A percentile compares a stretch with the other conserved stretches of the same genome.
Evolutionary conservation across 2,888 invertebrate genomes (phyloP).

Genomic region (Pristionchus maxplancki): DNA sequence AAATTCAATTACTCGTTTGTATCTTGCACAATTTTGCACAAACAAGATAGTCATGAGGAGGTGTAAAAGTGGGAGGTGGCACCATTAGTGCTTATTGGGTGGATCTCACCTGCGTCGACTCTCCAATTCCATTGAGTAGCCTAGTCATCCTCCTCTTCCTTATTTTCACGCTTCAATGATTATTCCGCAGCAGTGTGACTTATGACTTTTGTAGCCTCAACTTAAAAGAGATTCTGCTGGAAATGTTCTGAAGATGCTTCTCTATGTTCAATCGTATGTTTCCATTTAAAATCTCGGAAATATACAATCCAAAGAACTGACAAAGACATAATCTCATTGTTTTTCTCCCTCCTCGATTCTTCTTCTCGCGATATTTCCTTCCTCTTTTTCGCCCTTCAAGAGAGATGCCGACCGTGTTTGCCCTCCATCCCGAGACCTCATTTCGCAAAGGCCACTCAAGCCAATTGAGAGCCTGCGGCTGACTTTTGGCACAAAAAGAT

Average conservation of each 20-base stretch:
- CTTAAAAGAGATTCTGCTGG: no score
- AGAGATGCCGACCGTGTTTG: slow-evolving; percentile 15
- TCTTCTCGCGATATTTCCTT: not conserved
- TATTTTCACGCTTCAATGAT: not conserved
- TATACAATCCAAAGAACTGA: no score
- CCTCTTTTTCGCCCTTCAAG: not conserved
- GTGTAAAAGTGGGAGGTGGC: not conserved
- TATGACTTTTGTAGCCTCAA: not conserved
- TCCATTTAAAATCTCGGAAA: no score
- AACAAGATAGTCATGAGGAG: not conserved
- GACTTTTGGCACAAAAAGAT: slow-evolving; percentile 13
- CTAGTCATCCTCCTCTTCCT: not conserved
- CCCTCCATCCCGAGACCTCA: not conserved
- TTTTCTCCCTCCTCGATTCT: not conserved
- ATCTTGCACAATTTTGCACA: not conserved
- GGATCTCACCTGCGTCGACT: not conserved
- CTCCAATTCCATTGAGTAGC: not conserved
- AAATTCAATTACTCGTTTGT: not conserved
- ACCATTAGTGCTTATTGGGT: not conserved
- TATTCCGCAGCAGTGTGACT: not conserved
- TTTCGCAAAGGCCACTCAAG: slow-evolving; percentile 30
- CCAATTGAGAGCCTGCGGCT: slow-evolving; percentile 13
- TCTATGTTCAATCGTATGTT: no score
- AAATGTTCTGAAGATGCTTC: no score
- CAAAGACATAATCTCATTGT: not conserved